These are phyloP conservation scores for Syngnathoides biaculeatus DNA, from an alignment of 2,113 vertebrate species.

Conservation along the genomic window DNA sequence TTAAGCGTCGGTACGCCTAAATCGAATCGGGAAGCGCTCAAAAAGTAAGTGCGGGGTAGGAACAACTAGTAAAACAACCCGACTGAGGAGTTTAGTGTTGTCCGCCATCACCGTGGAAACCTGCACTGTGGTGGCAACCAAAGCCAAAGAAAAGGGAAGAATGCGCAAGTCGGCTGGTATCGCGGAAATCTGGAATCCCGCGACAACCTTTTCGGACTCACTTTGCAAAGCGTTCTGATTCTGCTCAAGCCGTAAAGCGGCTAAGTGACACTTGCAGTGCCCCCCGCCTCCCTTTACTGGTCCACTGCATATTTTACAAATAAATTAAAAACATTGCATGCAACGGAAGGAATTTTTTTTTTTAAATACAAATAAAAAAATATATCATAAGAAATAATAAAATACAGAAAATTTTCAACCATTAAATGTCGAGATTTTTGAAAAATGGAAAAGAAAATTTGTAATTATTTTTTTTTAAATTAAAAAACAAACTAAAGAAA, in stretches of 20 bases:
- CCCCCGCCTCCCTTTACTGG: too few relatives aligned
- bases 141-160: slow-evolving; percentile 37
- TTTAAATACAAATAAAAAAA: too few relatives aligned
- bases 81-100: slow-evolving; percentile 45
- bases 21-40: neutral
- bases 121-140: slow-evolving; percentile 35
- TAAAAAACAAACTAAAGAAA: too few relatives aligned
- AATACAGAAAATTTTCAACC: too few relatives aligned
- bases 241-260: neutral
- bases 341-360: too few relatives aligned
- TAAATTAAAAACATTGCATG: too few relatives aligned
- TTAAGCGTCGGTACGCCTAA: neutral
- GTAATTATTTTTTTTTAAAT: too few relatives aligned
- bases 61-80: slow-evolving; percentile 2
- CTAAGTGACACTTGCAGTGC: too few relatives aligned
- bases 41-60: neutral
- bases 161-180: slow-evolving; percentile 17
- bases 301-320: neutral
- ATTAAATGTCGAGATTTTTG: too few relatives aligned
- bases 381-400: too few relatives aligned
- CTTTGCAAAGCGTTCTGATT: slow-evolving; percentile 32
- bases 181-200: slow-evolving; percentile 22
- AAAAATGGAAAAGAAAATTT: too few relatives aligned
- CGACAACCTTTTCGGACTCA: slow-evolving; percentile 7
- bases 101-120: slow-evolving; percentile 55